Base-by-base conservation (phyloP, 1,140 invertebrate species). In the Drosophila ambigua region DNA sequence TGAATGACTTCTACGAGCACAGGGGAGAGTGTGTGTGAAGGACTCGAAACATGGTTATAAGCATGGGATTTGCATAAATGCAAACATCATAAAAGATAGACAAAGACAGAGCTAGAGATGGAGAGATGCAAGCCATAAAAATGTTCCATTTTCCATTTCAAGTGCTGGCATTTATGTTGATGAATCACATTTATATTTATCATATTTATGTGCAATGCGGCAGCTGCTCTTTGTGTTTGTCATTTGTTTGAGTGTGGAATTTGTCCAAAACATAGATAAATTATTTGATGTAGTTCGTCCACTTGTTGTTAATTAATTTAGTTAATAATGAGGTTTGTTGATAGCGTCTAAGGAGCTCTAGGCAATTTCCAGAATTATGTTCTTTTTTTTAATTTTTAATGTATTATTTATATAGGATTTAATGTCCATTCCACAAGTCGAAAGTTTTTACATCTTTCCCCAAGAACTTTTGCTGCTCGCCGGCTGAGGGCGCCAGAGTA, bases 31-130 rank as follows among this genome's bases (percentile, higher is more conserved):
- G 39, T 45, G 53, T 31, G 28, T 31, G 31, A 55, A 68, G 59
- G 65, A 54, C 65, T 65, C 24, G 15, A 31, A 28, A 20, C 16
- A 13, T 43, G 43, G 16, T 11, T 31, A 51, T 49, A 44, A 11
- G 35, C 35, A 39, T 54, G 49, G 72, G 53, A 74, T 74, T 74
- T 74, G 28, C 72, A 74, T 74, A 74, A 52, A 58, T 24, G 54
- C 24, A 20, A 69, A 41, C 66, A 71, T 71, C 66, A 71, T 71
- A 59, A 65, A 74, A 28, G 23, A 35, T 11, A 35, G 31, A 35
- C 3, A 11, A 0, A 39, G 35, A 39, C 3, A 13, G 35, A 39
- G 35, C 4, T 8, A 13, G 35, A 39, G 31, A 11, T 8, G 2
- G 35, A 39, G 31, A 5, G n/a, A n/a, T 54, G 43, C 44, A 16